These are phyloP conservation scores for Allygus modestus DNA, from an alignment of 2,888 invertebrate species.

Conservation along the genomic window DNA sequence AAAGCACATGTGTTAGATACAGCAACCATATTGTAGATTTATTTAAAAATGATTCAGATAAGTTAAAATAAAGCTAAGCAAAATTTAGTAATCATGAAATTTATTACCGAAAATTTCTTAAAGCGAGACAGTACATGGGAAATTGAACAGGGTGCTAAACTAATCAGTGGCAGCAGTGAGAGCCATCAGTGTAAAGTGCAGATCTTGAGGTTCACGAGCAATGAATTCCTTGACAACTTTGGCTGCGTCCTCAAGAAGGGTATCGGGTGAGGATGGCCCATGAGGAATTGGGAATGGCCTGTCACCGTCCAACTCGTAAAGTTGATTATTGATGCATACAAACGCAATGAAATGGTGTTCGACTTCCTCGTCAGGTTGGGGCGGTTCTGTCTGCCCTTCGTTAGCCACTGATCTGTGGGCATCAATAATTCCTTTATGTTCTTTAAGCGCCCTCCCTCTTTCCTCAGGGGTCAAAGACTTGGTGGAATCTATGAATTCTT, in stretches of 20 bases:
- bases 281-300: slow-evolving; percentile 90
- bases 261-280: slow-evolving; percentile 85
- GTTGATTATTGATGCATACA: slow-evolving; percentile 86
- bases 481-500: slow-evolving; percentile 86
- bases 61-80: no score
- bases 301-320: slow-evolving; percentile 93
- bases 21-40: no score
- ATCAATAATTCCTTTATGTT: slow-evolving; percentile 84
- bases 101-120: no score
- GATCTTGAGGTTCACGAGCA: slow-evolving; percentile 90
- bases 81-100: no score
- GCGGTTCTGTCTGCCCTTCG: slow-evolving; percentile 94
- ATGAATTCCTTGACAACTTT: slow-evolving; percentile 91
- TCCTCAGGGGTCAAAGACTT: slow-evolving; percentile 83
- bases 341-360: slow-evolving; percentile 95
- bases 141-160: no score
- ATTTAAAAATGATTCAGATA: no score
- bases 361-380: slow-evolving; percentile 85
- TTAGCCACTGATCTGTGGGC: slow-evolving; percentile 91
- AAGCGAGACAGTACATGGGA: no score
- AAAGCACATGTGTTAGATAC: no score
- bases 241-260: slow-evolving; percentile 90
- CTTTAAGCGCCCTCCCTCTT: slow-evolving; percentile 85
- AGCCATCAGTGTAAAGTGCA: slow-evolving; percentile 93
- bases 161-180: slow-evolving; percentile 78